These are phyloP conservation scores for Synergus umbraculus DNA, from an alignment of 2,888 invertebrate genomes.

Conservation along the genomic window DNA sequence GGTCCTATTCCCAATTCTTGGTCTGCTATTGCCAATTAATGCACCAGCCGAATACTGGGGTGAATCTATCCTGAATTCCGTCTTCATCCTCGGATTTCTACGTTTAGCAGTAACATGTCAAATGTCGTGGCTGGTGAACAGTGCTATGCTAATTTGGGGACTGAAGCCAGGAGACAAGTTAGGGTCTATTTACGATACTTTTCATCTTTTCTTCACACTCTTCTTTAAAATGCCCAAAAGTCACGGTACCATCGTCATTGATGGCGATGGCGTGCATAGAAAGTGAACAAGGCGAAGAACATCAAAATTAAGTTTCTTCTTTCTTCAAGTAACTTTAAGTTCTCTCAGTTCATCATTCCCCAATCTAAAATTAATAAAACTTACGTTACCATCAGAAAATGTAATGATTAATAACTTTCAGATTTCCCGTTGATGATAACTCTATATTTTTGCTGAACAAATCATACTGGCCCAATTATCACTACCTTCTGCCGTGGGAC, in stretches of 20 bases:
- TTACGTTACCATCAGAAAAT: neutral
- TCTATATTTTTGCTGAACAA: conserved; percentile 86
- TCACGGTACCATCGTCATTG: conserved; percentile 69
- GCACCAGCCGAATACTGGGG: conserved; percentile 89
- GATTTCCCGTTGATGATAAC: conserved; percentile 85
- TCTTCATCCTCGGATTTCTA: conserved; percentile 85
- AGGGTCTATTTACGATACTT: conserved; percentile 75
- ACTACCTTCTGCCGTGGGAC: conserved; percentile 88
- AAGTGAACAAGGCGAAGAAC: conserved; percentile 48
- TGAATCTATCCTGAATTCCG: conserved; percentile 82
- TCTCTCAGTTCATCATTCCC: no score
- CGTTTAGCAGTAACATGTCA: conserved; percentile 84
- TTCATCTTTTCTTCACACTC: conserved; percentile 62
- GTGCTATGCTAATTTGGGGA: conserved; percentile 86
- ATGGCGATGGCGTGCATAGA: conserved; percentile 61
- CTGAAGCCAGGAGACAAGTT: conserved; percentile 85
- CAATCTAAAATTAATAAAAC: no score
- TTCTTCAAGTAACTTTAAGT: neutral
- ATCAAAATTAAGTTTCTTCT: conserved; percentile 13
- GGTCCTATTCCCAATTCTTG: conserved; percentile 82
- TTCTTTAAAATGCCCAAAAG: conserved; percentile 70
- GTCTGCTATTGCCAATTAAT: conserved; percentile 85
- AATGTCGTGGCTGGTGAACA: conserved; percentile 86
- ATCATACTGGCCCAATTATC: conserved; percentile 89
- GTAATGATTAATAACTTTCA: conserved; percentile 68